A percentile compares a stretch with the other conserved stretches of the same genome.
Conservation (phyloP, 2,113 vertebrate genomes). For the Laterallus jamaicensis region DNA sequence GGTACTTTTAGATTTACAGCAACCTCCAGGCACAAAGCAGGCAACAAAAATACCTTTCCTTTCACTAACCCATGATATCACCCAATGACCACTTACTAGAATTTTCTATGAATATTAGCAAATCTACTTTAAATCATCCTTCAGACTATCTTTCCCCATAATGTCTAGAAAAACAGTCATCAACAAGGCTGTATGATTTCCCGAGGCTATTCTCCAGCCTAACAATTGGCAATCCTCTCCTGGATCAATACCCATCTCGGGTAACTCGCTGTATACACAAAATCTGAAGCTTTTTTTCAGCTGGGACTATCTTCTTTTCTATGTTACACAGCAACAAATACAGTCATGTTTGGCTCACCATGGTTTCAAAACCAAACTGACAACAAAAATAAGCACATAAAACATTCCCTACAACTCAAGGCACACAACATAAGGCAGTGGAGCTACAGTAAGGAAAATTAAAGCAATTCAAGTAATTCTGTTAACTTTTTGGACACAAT, state of each 20-base stretch:
- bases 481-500: neutral
- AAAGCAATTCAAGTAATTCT: neutral
- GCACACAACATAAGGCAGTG: neutral
- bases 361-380: neutral
- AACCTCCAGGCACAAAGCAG: neutral
- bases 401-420: neutral
- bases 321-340: neutral
- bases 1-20: neutral
- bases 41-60: conserved; percentile 14
- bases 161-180: neutral
- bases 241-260: neutral
- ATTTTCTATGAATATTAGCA: conserved; percentile 8
- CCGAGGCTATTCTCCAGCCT: neutral
- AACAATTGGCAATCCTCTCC: neutral
- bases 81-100: neutral
- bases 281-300: neutral
- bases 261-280: neutral
- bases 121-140: conserved; percentile 14
- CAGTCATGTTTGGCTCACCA: neutral
- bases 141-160: neutral
- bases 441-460: neutral
- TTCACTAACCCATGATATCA: neutral
- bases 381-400: conserved; percentile 10
- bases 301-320: neutral
- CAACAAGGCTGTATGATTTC: conserved; percentile 8